These are phyloP conservation scores for Naja naja DNA, from an alignment of 2,113 vertebrate species.

Conservation along the genomic window DNA sequence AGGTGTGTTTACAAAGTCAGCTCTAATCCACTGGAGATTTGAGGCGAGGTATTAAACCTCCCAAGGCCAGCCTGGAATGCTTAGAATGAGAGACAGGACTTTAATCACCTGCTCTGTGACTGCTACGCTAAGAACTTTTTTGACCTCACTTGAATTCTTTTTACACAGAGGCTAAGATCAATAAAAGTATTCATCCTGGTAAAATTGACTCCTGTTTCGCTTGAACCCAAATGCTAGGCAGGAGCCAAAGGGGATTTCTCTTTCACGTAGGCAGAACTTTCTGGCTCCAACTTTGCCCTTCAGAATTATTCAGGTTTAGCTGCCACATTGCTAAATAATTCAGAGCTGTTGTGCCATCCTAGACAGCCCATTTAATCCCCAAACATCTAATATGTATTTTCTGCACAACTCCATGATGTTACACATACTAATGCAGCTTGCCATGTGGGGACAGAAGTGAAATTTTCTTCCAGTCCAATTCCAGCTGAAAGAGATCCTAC, in stretches of 20 bases:
- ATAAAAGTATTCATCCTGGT: slow-evolving; percentile 60
- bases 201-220: slow-evolving; percentile 53
- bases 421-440: not conserved
- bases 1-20: slow-evolving; percentile 68
- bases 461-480: not conserved
- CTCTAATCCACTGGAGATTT: slow-evolving; percentile 64
- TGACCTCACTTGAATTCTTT: slow-evolving; percentile 60
- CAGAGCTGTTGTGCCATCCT: slow-evolving; percentile 22
- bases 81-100: slow-evolving; percentile 69
- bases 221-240: slow-evolving; percentile 44
- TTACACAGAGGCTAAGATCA: slow-evolving; percentile 60
- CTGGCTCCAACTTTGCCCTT: slow-evolving; percentile 45
- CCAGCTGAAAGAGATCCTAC: not conserved
- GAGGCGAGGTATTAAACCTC: slow-evolving; percentile 68
- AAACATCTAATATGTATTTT: slow-evolving; percentile 28
- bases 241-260: slow-evolving; percentile 36
- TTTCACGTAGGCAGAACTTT: slow-evolving; percentile 39
- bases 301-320: slow-evolving; percentile 43
- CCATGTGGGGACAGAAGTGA: not conserved
- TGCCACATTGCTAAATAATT: slow-evolving; percentile 58
- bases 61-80: slow-evolving; percentile 59
- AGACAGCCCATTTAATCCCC: slow-evolving; percentile 49
- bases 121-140: slow-evolving; percentile 54
- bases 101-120: slow-evolving; percentile 65
- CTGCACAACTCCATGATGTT: slow-evolving; percentile 7